A percentile compares a stretch with the other conserved stretches of the same genome.
Evolutionary conservation across 2,888 invertebrate species (phyloP).

Genomic region (Agapostemon virescens): DNA sequence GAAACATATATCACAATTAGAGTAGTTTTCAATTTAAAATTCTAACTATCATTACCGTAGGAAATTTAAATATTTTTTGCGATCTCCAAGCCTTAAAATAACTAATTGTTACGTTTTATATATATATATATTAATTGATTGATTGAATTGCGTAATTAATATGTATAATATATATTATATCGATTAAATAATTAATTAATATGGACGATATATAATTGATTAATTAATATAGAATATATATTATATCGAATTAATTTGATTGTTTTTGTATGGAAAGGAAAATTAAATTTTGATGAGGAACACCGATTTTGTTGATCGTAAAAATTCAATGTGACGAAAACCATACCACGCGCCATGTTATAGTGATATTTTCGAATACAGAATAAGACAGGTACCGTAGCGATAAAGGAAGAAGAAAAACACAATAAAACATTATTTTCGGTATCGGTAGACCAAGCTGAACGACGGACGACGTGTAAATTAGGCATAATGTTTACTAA

Average conservation of each 20-base stretch:
- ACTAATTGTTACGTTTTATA: not conserved
- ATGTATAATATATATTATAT: constrained; percentile 3
- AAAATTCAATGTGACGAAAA: not conserved
- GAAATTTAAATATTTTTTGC: not conserved
- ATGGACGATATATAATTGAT: not conserved
- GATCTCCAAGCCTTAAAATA: not conserved
- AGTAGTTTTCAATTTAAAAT: constrained; percentile 25
- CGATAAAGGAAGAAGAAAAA: not conserved
- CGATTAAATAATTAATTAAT: not conserved
- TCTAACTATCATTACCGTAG: constrained; percentile 20
- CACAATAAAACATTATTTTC: constrained; percentile 34
- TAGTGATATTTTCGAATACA: constrained; percentile 16
- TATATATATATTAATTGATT: not conserved
- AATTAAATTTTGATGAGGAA: not conserved
- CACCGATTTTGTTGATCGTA: not conserved
- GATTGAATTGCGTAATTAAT: not conserved
- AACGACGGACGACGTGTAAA: not conserved
- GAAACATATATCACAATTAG: constrained; percentile 33
- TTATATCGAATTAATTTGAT: not conserved
- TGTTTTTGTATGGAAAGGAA: not conserved
- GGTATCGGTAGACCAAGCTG: constrained; percentile 24
- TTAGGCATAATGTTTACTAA: not conserved
- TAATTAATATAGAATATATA: not conserved
- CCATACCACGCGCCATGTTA: not conserved
- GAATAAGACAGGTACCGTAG: not conserved